Base-by-base conservation (phyloP, 2,797 vertebrate genomes). In the Pagetopsis macropterus region DNA sequence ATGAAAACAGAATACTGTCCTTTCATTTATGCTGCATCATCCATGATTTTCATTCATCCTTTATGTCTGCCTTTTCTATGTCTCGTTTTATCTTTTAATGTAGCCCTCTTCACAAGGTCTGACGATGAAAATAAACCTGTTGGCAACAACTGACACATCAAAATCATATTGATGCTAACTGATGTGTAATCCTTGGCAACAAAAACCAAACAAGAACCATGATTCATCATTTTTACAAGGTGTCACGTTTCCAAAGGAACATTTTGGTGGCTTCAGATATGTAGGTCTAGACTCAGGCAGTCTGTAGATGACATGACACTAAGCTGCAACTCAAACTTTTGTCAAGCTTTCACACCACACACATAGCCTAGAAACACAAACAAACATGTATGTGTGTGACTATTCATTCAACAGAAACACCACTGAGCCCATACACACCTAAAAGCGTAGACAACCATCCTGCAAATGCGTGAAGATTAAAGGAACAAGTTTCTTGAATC, bases 241-340 rank as follows among this genome's bases (percentile, higher is more conserved):
- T 48, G 21, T 23, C 46, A 61, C 41, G 49, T 51, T 14, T 57
- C 19, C 49, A 4, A 3, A 16, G 2, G 15, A 14, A 9, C 11
- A 19, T 0, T 14, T 9, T 3, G 15, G 37, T 48, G 56, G 14
- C 16, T 65, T 43, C 16, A 50, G 43, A 54, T 37, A 54, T 67
- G 46, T 16, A 21, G 15, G 74, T 23, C 13, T 13, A 23, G 49
- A 16, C 21, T 21, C 21, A 21, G 19, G 45, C 59, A 23, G 11
- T 33, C 14, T 27, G 17, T 1, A 51, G 31, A 65, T 76, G 67
- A 73, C 69, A 75, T 64, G 59, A 69, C 67, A 78, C 19, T 48
- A 56, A 75, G 78, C 65, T 66, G 67, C 15, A 56, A 31, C 16
- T n/a, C 59, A 52, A 84, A 85, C 81, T 82, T 80, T 80, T 80